phyloP scores from a whole-genome alignment of 2,888 invertebrate species.

The Tethea ocularis region DNA sequence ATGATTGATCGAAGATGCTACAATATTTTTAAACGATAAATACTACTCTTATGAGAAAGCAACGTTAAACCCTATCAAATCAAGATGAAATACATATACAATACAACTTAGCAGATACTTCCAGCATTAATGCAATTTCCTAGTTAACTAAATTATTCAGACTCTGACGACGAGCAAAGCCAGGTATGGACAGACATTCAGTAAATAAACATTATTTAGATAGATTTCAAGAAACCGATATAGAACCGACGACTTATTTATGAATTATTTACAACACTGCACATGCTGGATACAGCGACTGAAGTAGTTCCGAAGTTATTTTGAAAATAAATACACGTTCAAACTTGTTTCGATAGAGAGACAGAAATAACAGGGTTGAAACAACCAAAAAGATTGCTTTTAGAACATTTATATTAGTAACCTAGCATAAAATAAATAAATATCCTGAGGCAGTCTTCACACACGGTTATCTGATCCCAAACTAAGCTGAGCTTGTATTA shows the following conservation, averaged over 20 bases:
- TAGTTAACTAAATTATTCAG: constrained; percentile 47
- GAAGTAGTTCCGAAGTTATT: neutral
- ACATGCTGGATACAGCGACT: neutral
- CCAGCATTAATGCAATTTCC: constrained; percentile 39
- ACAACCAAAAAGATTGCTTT: too few species aligned
- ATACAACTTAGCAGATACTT: constrained; percentile 13
- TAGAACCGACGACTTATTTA: constrained; percentile 37
- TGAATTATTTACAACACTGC: constrained; percentile 59
- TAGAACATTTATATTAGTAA: too few species aligned
- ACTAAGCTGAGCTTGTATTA: too few species aligned
- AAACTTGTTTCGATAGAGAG: neutral
- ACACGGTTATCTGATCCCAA: too few species aligned
- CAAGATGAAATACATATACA: too few species aligned
- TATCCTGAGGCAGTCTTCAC: too few species aligned
- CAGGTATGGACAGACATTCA: constrained; percentile 21
- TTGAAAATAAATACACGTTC: constrained; percentile 1
- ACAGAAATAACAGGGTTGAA: neutral
- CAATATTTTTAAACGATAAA: too few species aligned
- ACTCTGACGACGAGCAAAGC: constrained; percentile 13
- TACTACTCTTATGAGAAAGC: too few species aligned
- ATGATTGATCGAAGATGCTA: too few species aligned
- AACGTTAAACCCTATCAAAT: too few species aligned
- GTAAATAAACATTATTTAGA: constrained; percentile 55
- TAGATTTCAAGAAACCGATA: constrained; percentile 28
- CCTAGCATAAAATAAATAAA: too few species aligned